Evolutionary conservation across 2,797 vertebrate species (phyloP).

Genomic region (Phyllotis vaccarum): DNA sequence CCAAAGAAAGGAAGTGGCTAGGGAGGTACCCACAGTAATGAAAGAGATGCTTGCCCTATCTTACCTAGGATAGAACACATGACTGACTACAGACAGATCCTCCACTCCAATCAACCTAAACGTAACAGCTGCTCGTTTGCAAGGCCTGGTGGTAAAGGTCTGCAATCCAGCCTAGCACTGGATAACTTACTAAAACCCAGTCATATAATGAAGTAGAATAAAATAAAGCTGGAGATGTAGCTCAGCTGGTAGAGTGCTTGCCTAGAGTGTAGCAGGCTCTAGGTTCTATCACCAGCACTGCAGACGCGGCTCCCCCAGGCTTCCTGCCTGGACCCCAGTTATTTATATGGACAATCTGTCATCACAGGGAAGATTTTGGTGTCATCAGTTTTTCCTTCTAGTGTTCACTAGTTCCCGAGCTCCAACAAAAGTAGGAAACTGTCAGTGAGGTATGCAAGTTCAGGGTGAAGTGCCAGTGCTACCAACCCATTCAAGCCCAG

Average conservation of each 20-base stretch:
- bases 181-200: neutral
- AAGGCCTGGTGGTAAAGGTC: neutral
- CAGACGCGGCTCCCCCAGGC: neutral
- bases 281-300: neutral
- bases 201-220: neutral
- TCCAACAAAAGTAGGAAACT: neutral
- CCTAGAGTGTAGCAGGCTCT: neutral
- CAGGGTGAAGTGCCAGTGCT: neutral
- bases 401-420: neutral
- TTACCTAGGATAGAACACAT: neutral
- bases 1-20: neutral
- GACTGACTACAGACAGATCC: neutral
- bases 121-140: neutral
- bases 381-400: neutral
- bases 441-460: conserved; percentile 11
- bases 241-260: neutral
- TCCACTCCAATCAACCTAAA: neutral
- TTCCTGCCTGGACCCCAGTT: neutral
- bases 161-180: neutral
- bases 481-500: neutral
- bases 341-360: neutral
- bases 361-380: neutral
- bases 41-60: neutral
- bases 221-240: neutral
- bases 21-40: neutral